Base-by-base conservation (phyloP, 2,113 vertebrate species). In the Nesogale talazaci region DNA sequence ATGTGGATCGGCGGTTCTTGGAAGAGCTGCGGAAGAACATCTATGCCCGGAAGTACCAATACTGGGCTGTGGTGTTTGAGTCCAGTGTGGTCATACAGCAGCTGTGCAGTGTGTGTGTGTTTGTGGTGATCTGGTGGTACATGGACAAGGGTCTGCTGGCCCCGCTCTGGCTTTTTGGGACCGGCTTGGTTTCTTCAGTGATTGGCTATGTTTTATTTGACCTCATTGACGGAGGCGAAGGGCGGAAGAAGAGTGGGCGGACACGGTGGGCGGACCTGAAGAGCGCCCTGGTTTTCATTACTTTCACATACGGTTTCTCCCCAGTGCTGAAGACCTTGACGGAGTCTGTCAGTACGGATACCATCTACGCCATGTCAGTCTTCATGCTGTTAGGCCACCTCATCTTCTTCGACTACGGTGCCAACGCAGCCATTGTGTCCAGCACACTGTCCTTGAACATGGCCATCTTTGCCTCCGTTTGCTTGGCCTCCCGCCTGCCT, bases 341-440 rank as follows among this genome's bases (percentile, higher is more conserved):
- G 0, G 99, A 99, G 95, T 99, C 99, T 0, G 98, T 99, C 95
- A 99, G 99, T 95, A 99, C 99, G 0, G 99, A 99, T 97, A 99
- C 99, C 0, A 99, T 99, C 95, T 99, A 99, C 0, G 99, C 99
- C 97, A 99, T 99, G 99, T 98, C 99, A 0, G 98, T 98, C 2
- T 94, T 99, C 65, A 99, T 99, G 99, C 98, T 99, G 15, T 95
- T 99, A 15, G 99, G 99, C 27, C 99, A 99, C 96, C 97, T 99
- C 89, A 98, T 99, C 96, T 99, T 98, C 29, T 99, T 99, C 1
- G 98, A 99, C 36, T 99, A 99, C 0, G 98, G 98, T 0, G 98
- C 98, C 94, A 99, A 99, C 2, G 99, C 99, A 0, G 99, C 99
- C 19, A 98, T 98, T 0, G 98, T 98, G 4, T 99, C 99, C 1